These are phyloP conservation scores for Paracentrotus lividus DNA, from an alignment of 53 echinoderm and acorn worm genomes.

Conservation along the genomic window DNA sequence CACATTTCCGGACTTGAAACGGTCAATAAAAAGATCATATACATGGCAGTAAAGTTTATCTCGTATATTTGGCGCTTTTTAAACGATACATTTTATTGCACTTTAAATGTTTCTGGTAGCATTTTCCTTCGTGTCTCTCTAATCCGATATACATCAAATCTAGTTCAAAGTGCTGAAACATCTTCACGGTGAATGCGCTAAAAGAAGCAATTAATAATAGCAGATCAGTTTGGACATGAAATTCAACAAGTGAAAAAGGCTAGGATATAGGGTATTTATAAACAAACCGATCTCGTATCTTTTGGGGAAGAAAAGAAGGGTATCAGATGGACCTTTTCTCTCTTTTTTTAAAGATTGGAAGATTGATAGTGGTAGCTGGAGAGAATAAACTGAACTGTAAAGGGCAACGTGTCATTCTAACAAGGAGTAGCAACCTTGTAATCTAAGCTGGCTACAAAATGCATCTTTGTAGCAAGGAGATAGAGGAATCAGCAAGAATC, in stretches of 20 bases:
- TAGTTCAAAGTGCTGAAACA: slow-evolving; percentile 8
- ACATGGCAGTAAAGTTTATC: not conserved
- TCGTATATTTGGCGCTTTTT: not conserved
- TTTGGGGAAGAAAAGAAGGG: not conserved
- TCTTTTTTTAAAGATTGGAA: not conserved
- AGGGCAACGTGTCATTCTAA: not conserved
- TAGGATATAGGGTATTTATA: not conserved
- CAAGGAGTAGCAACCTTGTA: not conserved
- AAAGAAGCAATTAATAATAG: slow-evolving; percentile 47
- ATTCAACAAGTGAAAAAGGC: not conserved
- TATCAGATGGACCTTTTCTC: not conserved
- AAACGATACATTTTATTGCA: not conserved
- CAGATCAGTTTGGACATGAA: slow-evolving; percentile 18
- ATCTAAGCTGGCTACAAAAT: not conserved
- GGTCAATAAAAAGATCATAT: not conserved
- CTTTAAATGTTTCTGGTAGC: slow-evolving; percentile 25
- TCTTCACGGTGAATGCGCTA: slow-evolving; percentile 1
- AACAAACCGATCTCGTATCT: not conserved
- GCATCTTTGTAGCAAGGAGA: not conserved
- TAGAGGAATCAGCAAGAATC: not conserved
- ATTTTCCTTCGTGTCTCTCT: not conserved
- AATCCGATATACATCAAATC: slow-evolving; percentile 26
- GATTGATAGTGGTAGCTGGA: not conserved
- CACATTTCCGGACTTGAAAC: slow-evolving; percentile 34
- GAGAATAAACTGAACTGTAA: not conserved